A percentile compares a stretch with the other conserved stretches of the same genome.
phyloP scores from a whole-genome alignment of 2,797 vertebrate species.

The Bucorvus abyssinicus region DNA sequence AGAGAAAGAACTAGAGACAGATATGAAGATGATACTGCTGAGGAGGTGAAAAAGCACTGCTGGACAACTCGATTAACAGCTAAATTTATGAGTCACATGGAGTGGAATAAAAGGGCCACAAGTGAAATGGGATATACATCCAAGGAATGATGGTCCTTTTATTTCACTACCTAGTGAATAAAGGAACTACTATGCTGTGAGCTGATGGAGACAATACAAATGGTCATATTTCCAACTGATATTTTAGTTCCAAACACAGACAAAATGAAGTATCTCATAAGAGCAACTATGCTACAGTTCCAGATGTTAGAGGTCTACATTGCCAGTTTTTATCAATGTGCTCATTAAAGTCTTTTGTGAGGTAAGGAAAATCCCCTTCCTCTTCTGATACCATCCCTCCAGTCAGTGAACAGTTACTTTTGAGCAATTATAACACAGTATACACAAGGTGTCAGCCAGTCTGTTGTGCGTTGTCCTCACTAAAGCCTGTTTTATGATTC shows the following conservation, averaged over 20 bases:
- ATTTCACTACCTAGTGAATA: background rate
- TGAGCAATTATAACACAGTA: accelerated
- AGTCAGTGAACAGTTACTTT: background rate
- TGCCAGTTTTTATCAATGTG: background rate
- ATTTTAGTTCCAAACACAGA: background rate
- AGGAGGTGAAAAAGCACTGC: background rate
- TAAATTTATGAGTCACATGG: background rate
- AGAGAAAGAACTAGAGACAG: background rate
- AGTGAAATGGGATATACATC: background rate
- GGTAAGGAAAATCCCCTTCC: background rate
- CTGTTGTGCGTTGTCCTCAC: background rate
- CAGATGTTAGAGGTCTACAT: background rate
- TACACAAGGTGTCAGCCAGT: background rate
- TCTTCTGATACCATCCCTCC: background rate
- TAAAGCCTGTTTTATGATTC: background rate
- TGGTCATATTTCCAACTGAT: background rate
- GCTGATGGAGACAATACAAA: background rate
- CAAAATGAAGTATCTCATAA: background rate
- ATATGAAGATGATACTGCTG: background rate
- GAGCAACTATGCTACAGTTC: background rate
- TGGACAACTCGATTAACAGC: background rate
- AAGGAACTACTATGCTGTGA: background rate
- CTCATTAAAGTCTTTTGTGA: background rate
- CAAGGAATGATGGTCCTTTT: background rate
- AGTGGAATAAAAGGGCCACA: background rate